Evolutionary conservation across 1,140 invertebrate genomes (phyloP).

Genomic region (Drosophila tropicalis): DNA sequence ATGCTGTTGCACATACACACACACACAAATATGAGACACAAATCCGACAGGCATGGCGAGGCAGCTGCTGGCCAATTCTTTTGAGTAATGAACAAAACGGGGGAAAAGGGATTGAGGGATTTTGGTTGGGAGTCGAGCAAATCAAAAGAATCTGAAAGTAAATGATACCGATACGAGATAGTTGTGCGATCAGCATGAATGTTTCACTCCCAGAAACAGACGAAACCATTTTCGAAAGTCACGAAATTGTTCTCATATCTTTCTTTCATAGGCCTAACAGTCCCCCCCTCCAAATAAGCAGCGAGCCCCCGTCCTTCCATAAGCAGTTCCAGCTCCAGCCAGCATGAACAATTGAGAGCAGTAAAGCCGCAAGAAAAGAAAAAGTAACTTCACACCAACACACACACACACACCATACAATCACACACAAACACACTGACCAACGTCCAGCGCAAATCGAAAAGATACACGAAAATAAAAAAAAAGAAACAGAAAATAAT

Average conservation of each 20-base stretch:
- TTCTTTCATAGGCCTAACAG: conserved; percentile 71
- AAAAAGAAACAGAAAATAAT: conserved; percentile 78
- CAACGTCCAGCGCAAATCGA: conserved; percentile 61
- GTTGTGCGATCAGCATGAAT: conserved; percentile 24
- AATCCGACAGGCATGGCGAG: conserved; percentile 28
- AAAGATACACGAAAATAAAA: conserved; percentile 64
- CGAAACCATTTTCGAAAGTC: conserved; percentile 69
- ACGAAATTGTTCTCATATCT: conserved; percentile 73
- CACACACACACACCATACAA: conserved; percentile 21
- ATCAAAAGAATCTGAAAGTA: conserved; percentile 45
- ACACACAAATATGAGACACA: conserved; percentile 19
- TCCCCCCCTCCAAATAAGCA: background rate
- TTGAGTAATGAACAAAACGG: conserved; percentile 11
- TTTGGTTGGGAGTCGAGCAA: background rate
- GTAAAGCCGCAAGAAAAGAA: conserved; percentile 73
- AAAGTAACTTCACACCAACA: conserved; percentile 73
- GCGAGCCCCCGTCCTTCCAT: background rate
- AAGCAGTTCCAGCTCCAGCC: conserved; percentile 9
- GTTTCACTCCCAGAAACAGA: conserved; percentile 16
- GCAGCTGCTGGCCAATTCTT: conserved; percentile 29
- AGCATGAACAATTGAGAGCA: conserved; percentile 75
- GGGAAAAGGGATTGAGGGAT: background rate
- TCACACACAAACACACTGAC: conserved; percentile 22
- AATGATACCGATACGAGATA: conserved; percentile 17
- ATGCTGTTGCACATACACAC: conserved; percentile 18